Evolutionary conservation across 2,113 vertebrate genomes (phyloP), one percentile per base, ranked within the genome.

Genomic region (Climacteris rufus): DNA sequence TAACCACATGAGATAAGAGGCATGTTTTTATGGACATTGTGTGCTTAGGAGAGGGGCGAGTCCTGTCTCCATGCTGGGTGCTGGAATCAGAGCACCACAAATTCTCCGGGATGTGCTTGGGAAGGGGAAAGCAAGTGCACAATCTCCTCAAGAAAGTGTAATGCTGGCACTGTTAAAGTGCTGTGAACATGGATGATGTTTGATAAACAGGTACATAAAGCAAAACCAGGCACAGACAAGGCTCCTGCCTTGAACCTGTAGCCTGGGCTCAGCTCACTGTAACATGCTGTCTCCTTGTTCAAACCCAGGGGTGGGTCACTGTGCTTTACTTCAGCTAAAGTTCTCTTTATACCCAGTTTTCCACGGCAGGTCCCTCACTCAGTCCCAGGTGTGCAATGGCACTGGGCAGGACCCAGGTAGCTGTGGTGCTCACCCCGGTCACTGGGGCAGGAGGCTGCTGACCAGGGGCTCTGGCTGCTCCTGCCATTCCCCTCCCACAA

Each of bases 241-340:
- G 60, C 49, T 53, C 37, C 74, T 57, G 59, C 50, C 39, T 18
- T 31, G 31, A 52, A 11, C 0, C 1, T 1, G 28, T 25, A 21
- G 21, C 13, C 22, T 0, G 0, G 3, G 16, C 18, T 77, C 12
- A 10, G 39, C 28, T n/a, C 0, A 0, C 22, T 33, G 59, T 28
- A 27, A 60, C 19, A 18, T 2, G 0, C 35, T 0, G 0, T 19
- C 39, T 14, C 57, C 56, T 57, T 1, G 0, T 13, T n/a, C 57
- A 47, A 50, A 27, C 66, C n/a, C 27, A 6, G 28, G 31, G 11
- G 23, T 30, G 27, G 15, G 27, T 16, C 37, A 9, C 28, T 25
- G 19, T 13, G 45, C 70, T 83, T 63, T 30, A 17, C 52, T 70
- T 30, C 10, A 47, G 15, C 42, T 22, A 42, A 66, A 47, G 63